Base-by-base conservation (phyloP, 2,797 vertebrate species). In the Hylomyscus alleni region DNA sequence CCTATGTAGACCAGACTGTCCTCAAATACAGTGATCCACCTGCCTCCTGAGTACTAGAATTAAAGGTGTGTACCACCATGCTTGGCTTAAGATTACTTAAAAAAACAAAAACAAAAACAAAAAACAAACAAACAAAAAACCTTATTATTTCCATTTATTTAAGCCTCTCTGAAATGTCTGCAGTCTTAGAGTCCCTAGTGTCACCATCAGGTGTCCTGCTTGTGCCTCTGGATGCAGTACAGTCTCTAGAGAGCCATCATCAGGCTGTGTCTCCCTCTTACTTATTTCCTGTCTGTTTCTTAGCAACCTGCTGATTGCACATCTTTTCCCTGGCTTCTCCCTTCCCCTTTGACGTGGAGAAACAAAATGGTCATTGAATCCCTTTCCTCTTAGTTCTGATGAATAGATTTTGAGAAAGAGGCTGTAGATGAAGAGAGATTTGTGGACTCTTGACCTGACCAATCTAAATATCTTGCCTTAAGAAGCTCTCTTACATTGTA, bases 301-400 rank as follows among this genome's bases (percentile, higher is more conserved):
- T 62, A 87, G 52, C 22, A 83, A 17, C 31, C 10, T 89, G 58
- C 17, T 75, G 44, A 78, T 19, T 73, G 14, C 69, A 24, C 4
- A 3, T 81, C 69, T 88, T 34, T 40, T 83, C 75, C 78, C 12
- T 87, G 3, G 5, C 29, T 24, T 47, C 24, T 19, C 2, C 12
- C 17, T 47, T 29, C 50, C 8, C 29, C 3, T 84, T 13, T 87
- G 58, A 2, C 0, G 90, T 87, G 58, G 93, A 95, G 82, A 78
- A 93, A 75, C 24, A 95, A 62, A 72, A 12, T 89, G 86, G 24
- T 84, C 67, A 75, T 0, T 76, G 34, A 88, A 24, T 96, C 26
- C 20, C 26, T 76, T 95, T 93, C 80, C 12, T 96, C 44, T 89
- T 94, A 58, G 75, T 93, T 75, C 11, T 73, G 24, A 92, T 83